A percentile compares a stretch with the other conserved stretches of the same genome.
These are phyloP conservation scores for Tinea pellionella DNA, from an alignment of 2,888 invertebrate genomes.

Conservation along the genomic window DNA sequence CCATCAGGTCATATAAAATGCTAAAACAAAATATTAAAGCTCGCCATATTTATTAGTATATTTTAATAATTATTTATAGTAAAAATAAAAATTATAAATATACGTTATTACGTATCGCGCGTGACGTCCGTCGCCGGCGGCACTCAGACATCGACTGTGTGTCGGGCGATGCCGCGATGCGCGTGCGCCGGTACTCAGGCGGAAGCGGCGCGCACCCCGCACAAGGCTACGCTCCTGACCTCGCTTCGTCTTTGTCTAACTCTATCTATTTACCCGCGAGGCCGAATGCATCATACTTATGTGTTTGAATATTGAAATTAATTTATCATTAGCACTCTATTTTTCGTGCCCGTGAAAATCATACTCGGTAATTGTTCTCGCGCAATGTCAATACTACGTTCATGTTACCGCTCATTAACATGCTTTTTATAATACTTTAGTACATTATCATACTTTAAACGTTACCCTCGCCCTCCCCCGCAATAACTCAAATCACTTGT, in stretches of 20 bases:
- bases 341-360: conserved; percentile 18
- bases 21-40: no score
- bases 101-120: background rate
- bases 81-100: no score
- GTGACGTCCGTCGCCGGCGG: conserved; percentile 29
- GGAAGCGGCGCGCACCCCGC: conserved; percentile 50
- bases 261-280: conserved; percentile 66
- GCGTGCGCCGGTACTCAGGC: conserved; percentile 46
- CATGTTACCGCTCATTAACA: background rate
- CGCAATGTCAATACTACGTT: conserved; percentile 20
- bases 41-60: background rate
- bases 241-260: conserved; percentile 68
- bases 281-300: conserved; percentile 62
- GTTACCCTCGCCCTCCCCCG: no score
- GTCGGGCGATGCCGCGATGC: conserved; percentile 29
- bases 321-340: conserved; percentile 15
- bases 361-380: conserved; percentile 40
- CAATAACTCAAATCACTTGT: no score
- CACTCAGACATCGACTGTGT: conserved; percentile 28
- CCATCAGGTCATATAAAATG: no score
- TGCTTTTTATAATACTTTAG: background rate
- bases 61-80: no score
- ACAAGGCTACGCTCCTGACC: conserved; percentile 69
- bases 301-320: conserved; percentile 44
- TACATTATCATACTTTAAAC: no score